Percentiles rank a stretch among this genome's conserved stretches.
Evolutionary conservation across 64 coral and sea anemone genomes (phyloP).

Genomic region (Exaiptasia diaphana): DNA sequence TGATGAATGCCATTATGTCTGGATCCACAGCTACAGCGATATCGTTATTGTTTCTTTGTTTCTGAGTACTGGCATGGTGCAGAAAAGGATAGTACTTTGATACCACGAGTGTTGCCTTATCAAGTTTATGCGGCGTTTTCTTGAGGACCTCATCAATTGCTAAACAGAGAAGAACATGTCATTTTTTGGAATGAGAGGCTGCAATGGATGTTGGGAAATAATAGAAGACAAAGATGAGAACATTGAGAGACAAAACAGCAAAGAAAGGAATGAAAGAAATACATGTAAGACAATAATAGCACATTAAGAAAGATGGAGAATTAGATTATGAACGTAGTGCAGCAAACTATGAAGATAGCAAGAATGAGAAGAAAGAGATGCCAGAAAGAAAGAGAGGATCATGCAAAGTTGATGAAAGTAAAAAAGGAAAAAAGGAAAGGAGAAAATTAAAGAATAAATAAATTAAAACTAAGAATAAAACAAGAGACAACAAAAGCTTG

Average conservation of each 20-base stretch:
- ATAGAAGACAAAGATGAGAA: too few relatives aligned
- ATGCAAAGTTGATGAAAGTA: too few relatives aligned
- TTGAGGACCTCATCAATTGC: neutral
- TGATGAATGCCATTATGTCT: conserved; percentile 13
- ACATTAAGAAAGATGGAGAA: too few relatives aligned
- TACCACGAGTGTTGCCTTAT: neutral
- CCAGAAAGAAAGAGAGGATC: too few relatives aligned
- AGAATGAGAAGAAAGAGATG: too few relatives aligned
- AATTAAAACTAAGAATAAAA: neutral
- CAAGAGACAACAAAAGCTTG: too few relatives aligned
- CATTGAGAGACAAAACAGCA: too few relatives aligned
- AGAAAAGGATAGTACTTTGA: neutral
- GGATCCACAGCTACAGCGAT: neutral
- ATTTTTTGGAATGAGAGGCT: neutral
- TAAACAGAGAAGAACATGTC: neutral
- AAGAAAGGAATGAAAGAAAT: too few relatives aligned
- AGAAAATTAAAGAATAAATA: neutral
- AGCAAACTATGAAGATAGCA: too few relatives aligned
- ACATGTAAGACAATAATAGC: too few relatives aligned
- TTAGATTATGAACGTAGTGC: too few relatives aligned
- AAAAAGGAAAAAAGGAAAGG: neutral
- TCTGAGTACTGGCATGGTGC: neutral
- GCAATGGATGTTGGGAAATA: too few relatives aligned
- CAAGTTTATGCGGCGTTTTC: neutral
- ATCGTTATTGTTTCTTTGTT: neutral